Base-by-base conservation (phyloP, 1,140 invertebrate genomes). In the Drosophila ficusphila region DNA sequence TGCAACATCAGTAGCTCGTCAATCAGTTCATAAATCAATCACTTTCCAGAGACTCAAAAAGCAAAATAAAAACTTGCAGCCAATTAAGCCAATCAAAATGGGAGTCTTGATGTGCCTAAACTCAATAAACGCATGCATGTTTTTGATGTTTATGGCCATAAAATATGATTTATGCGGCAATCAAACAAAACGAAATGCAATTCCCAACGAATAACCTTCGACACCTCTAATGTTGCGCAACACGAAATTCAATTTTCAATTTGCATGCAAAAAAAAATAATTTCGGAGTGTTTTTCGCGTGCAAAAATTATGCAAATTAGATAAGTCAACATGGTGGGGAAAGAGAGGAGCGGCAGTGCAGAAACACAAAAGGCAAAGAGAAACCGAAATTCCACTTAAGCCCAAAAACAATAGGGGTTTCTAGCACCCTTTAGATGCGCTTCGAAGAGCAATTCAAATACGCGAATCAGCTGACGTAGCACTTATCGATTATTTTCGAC, bases 161-260 rank as follows among this genome's bases (percentile, higher is more conserved):
- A 67, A 72, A 61, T 68, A 53, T 79, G 69, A 74, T 79, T 79
- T 74, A 79, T 69, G 69, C 34, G 41, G 33, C 46, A 61, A 78
- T 60, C 69, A 21, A 36, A 38, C 31, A 34, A 38, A 34, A 39
- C 12, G 21, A 53, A 65, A 31, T 64, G 27, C 41, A 65, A 29
- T 38, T 62, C 39, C 12, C 19, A 0, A 3, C 23, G 11, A 49
- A 56, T 67, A 76, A 70, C 79, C 79, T 82, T 82, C 79, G 76
- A 71, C 79, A 83, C 74, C 70, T 71, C 16, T 19, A 41, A 70
- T 73, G 81, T 83, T 73, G 56, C 69, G 69, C 56, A 83, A 78
- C 60, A 54, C 79, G 52, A 85, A 82, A 82, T 79, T 78, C 79
- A 78, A 78, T 82, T 82, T 82, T 78, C 74, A 83, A 83, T 82